Evolutionary conservation across 1,140 invertebrate species (phyloP), one percentile per base, ranked within the genome.

Genomic region (Conopomorpha cramerella): DNA sequence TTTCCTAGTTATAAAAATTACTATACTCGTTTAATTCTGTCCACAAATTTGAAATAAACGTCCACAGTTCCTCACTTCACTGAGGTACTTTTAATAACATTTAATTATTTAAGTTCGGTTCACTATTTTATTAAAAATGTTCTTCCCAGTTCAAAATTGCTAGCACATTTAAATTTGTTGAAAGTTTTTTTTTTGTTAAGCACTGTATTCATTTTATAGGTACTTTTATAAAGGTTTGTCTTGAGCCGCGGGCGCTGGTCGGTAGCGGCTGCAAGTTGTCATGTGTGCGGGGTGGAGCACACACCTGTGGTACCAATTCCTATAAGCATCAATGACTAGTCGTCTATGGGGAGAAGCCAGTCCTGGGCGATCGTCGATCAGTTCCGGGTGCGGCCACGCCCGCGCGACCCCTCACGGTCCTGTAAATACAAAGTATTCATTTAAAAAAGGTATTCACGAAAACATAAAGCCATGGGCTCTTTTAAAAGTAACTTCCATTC

Each of bases 131-230:
- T 59, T 58, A 51, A 67, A n/a, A 68, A 59, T 56, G 63, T 74
- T 70, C 62, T 53, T 66, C 51, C n/a, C 65, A 68, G 70, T 72
- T 68, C 55, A 62, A 66, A 70, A 7, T 32, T 60, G 19, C 68
- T 74, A 71, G 63, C 67, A 74, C 67, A 68, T 68, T 67, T 67
- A 59, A 70, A 72, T 74, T 72, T 74, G 61, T 72, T 72, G 65
- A 72, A 66, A 61, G 66, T 74, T 70, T 71, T 54, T 62, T 61
- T 51, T 36, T 23, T 23, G 51, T 54, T 51, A 66, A 68, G 64
- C 68, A 76, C 71, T 71, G 67, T 76, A n/a, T n/a, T n/a, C n/a
- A n/a, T n/a, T n/a, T n/a, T n/a, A n/a, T n/a, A n/a, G n/a, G n/a
- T n/a, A n/a, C n/a, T n/a, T n/a, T n/a, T n/a, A n/a, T n/a, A n/a